These are phyloP conservation scores for Harpalus rufipes DNA, from an alignment of 2,888 invertebrate genomes.

Conservation along the genomic window DNA sequence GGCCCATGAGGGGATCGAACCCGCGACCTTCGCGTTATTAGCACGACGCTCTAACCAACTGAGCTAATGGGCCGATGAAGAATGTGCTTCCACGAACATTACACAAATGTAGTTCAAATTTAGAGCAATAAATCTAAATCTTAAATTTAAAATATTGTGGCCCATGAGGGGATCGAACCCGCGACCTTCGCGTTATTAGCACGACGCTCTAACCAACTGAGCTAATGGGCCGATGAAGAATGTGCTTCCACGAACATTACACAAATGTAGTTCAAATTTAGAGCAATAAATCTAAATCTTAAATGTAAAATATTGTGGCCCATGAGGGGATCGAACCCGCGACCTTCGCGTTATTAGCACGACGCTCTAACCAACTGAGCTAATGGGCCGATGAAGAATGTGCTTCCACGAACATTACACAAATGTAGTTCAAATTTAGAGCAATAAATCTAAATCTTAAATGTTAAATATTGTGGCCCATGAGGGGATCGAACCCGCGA, in stretches of 20 bases:
- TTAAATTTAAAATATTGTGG: constrained; percentile 74
- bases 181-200: constrained; percentile 88
- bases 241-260: background rate
- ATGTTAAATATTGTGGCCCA: constrained; percentile 78
- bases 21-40: constrained; percentile 88
- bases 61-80: constrained; percentile 87
- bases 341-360: constrained; percentile 89
- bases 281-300: background rate
- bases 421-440: background rate
- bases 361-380: constrained; percentile 89
- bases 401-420: background rate
- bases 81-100: too few relatives aligned
- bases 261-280: background rate
- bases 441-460: background rate
- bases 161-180: constrained; percentile 88
- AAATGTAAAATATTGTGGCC: constrained; percentile 76
- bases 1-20: constrained; percentile 88
- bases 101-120: too few relatives aligned
- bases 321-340: constrained; percentile 87
- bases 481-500: constrained; percentile 87
- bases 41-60: constrained; percentile 89
- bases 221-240: constrained; percentile 82
- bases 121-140: background rate
- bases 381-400: constrained; percentile 80
- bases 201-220: constrained; percentile 89